These are phyloP conservation scores for Oryctolagus cuniculus DNA, from an alignment of 2,113 vertebrate species.

Conservation along the genomic window DNA sequence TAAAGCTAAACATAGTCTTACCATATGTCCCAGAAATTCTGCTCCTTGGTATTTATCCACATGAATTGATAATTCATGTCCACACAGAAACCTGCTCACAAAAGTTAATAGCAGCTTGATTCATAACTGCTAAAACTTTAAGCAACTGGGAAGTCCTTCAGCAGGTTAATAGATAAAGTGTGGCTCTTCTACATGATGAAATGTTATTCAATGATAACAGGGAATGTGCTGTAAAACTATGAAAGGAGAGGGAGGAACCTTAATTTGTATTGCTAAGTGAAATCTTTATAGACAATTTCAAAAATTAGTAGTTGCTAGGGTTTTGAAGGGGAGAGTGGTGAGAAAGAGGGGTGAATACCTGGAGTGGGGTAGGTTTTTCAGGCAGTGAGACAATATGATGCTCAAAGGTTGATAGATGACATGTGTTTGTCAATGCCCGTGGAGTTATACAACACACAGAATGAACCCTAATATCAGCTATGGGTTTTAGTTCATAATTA, in stretches of 20 bases:
- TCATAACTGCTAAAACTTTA: background rate
- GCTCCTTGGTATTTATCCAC: background rate
- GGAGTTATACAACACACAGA: background rate
- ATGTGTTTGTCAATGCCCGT: background rate
- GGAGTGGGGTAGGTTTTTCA: background rate
- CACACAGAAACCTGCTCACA: background rate
- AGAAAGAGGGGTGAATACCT: background rate
- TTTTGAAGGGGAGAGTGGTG: background rate
- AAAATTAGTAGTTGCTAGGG: background rate
- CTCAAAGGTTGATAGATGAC: background rate
- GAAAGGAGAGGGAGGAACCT: background rate
- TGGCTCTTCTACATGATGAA: background rate
- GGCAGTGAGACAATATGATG: background rate
- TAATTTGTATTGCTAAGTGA: background rate
- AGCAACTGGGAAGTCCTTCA: background rate
- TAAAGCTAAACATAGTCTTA: background rate
- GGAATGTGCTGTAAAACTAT: background rate
- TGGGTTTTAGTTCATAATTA: background rate
- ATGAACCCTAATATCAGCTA: background rate
- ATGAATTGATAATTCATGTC: background rate
- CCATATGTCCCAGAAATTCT: background rate
- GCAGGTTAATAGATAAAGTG: background rate
- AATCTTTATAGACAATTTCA: background rate
- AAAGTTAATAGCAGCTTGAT: background rate
- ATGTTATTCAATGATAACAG: background rate